Percentiles rank a stretch among this genome's conserved stretches.
phyloP scores from a whole-genome alignment of 53 echinoderm and acorn worm species.

The Patiria pectinifera region DNA sequence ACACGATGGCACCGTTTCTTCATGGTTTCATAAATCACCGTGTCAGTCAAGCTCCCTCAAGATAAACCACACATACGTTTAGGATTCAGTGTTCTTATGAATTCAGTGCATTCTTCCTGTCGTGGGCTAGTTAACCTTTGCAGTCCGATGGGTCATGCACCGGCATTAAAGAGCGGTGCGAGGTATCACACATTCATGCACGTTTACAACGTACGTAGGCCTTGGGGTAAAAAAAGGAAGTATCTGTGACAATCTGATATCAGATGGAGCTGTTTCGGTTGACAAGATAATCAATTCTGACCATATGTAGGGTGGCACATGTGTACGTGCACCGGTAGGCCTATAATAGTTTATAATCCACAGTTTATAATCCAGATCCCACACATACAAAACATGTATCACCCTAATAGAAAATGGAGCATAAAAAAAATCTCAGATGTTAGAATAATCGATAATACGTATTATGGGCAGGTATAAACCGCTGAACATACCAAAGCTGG shows the following conservation, averaged over 20 bases:
- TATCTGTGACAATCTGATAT: not conserved
- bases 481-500: not conserved
- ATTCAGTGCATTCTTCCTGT: slow-evolving; percentile 25
- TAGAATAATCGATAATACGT: not conserved
- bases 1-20: not conserved
- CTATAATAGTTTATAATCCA: no score
- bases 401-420: not conserved
- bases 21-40: not conserved
- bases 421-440: not conserved
- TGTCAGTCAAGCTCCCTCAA: not conserved
- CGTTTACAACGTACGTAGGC: not conserved
- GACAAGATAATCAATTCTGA: no score
- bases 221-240: not conserved
- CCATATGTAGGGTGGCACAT: no score
- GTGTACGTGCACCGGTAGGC: no score
- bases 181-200: not conserved
- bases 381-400: not conserved
- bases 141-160: slow-evolving; percentile 13
- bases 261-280: not conserved
- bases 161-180: not conserved
- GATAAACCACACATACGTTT: not conserved
- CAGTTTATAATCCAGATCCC: not conserved
- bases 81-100: not conserved
- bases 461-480: not conserved
- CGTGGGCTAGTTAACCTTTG: not conserved